Conservation (phyloP, 2,888 invertebrate species). For the Achlya flavicornis region DNA sequence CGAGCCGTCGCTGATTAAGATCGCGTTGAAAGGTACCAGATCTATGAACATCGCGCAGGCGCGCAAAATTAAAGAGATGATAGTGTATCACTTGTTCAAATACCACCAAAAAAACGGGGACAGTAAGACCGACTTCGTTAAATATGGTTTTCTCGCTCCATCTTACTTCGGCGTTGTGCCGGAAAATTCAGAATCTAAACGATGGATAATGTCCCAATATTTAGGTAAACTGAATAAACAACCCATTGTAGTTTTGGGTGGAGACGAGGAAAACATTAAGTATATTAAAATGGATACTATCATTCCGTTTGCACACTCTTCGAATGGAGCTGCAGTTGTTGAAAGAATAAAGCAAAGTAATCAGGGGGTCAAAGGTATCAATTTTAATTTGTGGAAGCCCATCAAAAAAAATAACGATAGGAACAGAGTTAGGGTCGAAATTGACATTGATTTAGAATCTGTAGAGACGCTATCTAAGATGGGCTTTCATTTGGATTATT, state of each 20-base stretch:
- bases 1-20: constrained; percentile 54
- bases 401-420: constrained; percentile 17
- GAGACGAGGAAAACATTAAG: constrained; percentile 46
- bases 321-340: constrained; percentile 32
- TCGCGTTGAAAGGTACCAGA: constrained; percentile 61
- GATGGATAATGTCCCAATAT: constrained; percentile 59
- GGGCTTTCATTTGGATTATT: constrained; percentile 59
- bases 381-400: constrained; percentile 65
- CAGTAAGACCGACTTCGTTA: constrained; percentile 62
- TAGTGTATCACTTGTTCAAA: constrained; percentile 63
- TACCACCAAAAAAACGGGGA: constrained; percentile 53
- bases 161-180: constrained; percentile 65
- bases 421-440: constrained; percentile 30
- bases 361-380: constrained; percentile 62
- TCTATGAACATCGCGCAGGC: constrained; percentile 49
- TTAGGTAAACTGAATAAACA: constrained; percentile 57
- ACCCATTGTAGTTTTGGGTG: constrained; percentile 51
- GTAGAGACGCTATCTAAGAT: constrained; percentile 55
- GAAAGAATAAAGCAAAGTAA: constrained; percentile 62
- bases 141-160: constrained; percentile 63
- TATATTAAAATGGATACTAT: constrained; percentile 53
- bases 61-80: constrained; percentile 65
- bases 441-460: constrained; percentile 68
- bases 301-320: constrained; percentile 36
- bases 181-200: constrained; percentile 61